Conservation (phyloP, 2,113 vertebrate species). For the Psephotus haematonotus region DNA sequence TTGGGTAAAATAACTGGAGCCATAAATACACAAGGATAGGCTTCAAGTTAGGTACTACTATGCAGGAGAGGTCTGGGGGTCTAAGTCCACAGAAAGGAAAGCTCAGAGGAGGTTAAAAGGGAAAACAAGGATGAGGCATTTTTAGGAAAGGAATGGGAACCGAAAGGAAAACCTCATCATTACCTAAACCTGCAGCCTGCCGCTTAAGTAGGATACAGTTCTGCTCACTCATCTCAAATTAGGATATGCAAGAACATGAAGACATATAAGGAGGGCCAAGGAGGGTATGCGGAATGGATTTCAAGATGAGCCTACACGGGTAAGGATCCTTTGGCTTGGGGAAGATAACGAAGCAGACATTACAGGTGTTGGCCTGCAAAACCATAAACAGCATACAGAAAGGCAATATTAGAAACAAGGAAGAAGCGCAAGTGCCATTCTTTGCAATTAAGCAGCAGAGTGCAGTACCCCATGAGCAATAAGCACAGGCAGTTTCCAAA, state of each 20-base stretch:
- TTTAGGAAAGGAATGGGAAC: neutral
- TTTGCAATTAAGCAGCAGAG: neutral
- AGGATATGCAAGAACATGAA: neutral
- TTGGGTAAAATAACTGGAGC: neutral
- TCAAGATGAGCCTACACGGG: neutral
- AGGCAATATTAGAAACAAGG: neutral
- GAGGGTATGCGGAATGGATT: neutral
- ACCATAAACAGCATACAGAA: neutral
- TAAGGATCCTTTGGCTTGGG: neutral
- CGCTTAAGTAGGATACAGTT: neutral
- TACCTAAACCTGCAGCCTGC: neutral
- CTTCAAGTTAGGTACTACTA: neutral
- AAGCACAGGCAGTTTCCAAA: neutral
- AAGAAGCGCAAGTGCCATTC: neutral
- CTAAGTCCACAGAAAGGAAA: neutral
- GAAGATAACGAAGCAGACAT: fast-evolving
- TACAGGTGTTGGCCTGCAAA: neutral
- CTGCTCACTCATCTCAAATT: neutral
- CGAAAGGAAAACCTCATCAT: neutral
- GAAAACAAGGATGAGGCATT: neutral
- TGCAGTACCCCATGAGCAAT: neutral
- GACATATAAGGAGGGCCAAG: neutral
- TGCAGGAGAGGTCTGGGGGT: no score
- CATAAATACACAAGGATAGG: neutral
- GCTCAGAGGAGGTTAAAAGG: neutral